Conservation (phyloP, 2,888 invertebrate genomes). For the Lasioglossum villosulum region DNA sequence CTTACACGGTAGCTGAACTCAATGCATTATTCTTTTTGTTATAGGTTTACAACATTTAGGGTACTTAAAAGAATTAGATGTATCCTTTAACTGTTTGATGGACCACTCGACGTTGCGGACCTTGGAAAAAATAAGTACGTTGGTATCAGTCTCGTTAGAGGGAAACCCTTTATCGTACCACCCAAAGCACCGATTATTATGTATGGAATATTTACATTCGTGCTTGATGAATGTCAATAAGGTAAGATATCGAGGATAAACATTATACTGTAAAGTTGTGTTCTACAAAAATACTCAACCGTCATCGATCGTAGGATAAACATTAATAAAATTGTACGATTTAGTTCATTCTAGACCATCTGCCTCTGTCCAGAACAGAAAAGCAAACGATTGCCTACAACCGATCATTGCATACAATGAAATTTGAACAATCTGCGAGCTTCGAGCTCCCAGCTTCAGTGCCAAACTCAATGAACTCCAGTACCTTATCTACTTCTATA, state of each 20-base stretch:
- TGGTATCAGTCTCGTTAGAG: constrained; percentile 86
- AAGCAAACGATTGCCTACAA: constrained; percentile 83
- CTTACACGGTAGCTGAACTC: not conserved
- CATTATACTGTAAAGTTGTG: not conserved
- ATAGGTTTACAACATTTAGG: constrained; percentile 85
- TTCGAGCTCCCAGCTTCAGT: constrained; percentile 65
- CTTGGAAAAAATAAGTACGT: constrained; percentile 85
- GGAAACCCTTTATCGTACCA: constrained; percentile 88
- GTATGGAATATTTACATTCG: constrained; percentile 86
- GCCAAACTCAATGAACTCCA: constrained; percentile 67
- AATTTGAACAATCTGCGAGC: constrained; percentile 65
- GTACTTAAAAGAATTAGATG: constrained; percentile 87
- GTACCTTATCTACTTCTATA: constrained; percentile 46
- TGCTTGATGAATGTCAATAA: constrained; percentile 85
- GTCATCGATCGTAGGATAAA: not conserved
- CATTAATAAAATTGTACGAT: constrained; percentile 42
- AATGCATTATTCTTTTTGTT: not conserved
- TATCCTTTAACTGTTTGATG: constrained; percentile 88
- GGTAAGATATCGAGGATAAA: constrained; percentile 71
- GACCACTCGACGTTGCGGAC: constrained; percentile 87
- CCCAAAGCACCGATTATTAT: constrained; percentile 86
- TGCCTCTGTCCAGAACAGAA: constrained; percentile 86
- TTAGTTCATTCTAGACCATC: constrained; percentile 86
- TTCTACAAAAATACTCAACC: not conserved
- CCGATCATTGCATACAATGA: constrained; percentile 69